phyloP scores from a whole-genome alignment of 2,888 invertebrate genomes.

The Atrina japonica region DNA sequence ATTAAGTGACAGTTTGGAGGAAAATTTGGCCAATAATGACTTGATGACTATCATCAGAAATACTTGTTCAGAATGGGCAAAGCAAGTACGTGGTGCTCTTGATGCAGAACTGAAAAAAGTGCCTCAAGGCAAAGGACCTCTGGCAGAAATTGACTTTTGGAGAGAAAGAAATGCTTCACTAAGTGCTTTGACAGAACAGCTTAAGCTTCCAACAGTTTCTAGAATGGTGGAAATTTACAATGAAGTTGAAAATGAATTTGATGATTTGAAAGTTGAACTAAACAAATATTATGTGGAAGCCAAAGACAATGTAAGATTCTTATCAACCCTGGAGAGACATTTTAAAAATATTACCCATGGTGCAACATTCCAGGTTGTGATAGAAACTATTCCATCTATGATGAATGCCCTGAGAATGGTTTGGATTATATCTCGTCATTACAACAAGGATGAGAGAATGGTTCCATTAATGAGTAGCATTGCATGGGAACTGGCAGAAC shows the following conservation, averaged over 20 bases:
- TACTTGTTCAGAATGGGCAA: constrained; percentile 84
- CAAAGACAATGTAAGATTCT: constrained; percentile 88
- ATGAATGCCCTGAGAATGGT: constrained; percentile 93
- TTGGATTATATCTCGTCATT: constrained; percentile 94
- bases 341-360: constrained; percentile 88
- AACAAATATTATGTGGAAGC: constrained; percentile 87
- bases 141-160: constrained; percentile 94
- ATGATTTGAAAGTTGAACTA: constrained; percentile 84
- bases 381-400: constrained; percentile 88
- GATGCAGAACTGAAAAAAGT: constrained; percentile 75
- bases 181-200: constrained; percentile 89
- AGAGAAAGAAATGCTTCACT: constrained; percentile 89
- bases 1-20: constrained; percentile 77
- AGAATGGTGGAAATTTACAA: constrained; percentile 85
- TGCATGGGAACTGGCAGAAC: constrained; percentile 90
- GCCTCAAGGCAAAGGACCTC: constrained; percentile 87
- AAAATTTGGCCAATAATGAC: constrained; percentile 75
- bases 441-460: constrained; percentile 92
- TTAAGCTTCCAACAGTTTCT: constrained; percentile 87
- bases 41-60: constrained; percentile 82
- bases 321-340: constrained; percentile 88
- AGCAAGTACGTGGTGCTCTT: constrained; percentile 75
- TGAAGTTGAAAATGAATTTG: constrained; percentile 84
- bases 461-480: constrained; percentile 90
- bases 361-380: constrained; percentile 87